Evolutionary conservation across 2,113 vertebrate genomes (phyloP).

Genomic region (Rostratula benghalensis): DNA sequence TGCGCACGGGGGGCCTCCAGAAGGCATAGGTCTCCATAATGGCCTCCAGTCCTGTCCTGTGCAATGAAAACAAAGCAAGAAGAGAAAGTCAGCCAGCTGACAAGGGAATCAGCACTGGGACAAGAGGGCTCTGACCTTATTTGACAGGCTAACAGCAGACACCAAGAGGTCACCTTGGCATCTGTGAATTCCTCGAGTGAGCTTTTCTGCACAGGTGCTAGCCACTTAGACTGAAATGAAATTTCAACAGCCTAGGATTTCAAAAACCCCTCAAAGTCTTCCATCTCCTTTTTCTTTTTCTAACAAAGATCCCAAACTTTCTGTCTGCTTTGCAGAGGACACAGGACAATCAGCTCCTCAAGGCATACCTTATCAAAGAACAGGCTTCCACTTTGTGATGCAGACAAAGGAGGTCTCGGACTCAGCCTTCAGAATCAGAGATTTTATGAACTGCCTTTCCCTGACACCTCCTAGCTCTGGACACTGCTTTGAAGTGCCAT

Average conservation of each 20-base stretch:
- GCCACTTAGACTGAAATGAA: not conserved
- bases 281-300: not conserved
- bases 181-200: not conserved
- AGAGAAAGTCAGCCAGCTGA: not conserved
- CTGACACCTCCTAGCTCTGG: not conserved
- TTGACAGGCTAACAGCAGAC: not conserved
- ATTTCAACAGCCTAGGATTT: not conserved
- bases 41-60: constrained; percentile 95
- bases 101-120: not conserved
- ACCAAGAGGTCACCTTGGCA: not conserved
- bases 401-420: not conserved
- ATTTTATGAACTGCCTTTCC: not conserved
- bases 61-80: constrained; percentile 20
- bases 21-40: constrained; percentile 99
- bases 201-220: not conserved
- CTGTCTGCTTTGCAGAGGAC: not conserved
- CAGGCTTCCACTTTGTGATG: not conserved
- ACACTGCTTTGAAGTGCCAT: not conserved
- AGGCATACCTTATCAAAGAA: not conserved
- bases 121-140: not conserved
- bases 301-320: not conserved
- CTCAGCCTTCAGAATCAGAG: not conserved
- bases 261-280: not conserved
- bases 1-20: constrained; percentile 98
- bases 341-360: not conserved